A percentile compares a stretch with the other conserved stretches of the same genome.
These are phyloP conservation scores for Nannoperca australis DNA, from an alignment of 2,797 vertebrate species.

Conservation along the genomic window DNA sequence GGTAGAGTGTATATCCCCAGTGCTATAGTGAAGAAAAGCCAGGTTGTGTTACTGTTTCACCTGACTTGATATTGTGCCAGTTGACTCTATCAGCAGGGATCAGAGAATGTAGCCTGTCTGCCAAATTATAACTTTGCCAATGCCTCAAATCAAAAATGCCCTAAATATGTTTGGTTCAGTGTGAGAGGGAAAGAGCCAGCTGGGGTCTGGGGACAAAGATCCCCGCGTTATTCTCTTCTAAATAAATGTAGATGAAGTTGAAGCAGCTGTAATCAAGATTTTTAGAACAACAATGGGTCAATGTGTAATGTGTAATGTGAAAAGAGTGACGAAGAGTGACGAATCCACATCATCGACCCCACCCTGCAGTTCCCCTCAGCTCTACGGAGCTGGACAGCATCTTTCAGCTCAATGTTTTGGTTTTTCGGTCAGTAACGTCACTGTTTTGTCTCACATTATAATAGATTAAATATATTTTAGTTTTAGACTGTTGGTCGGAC, in stretches of 20 bases:
- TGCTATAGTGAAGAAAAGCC: slow-evolving; percentile 46
- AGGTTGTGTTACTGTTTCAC: slow-evolving; percentile 68
- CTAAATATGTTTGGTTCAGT: slow-evolving; percentile 47
- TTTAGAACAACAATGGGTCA: neutral
- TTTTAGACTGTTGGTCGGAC: neutral
- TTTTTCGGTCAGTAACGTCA: neutral
- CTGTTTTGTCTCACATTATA: neutral
- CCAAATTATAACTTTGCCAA: slow-evolving; percentile 75
- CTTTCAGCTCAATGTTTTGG: neutral
- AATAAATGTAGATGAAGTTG: neutral
- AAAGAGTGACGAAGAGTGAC: neutral
- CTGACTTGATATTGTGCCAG: slow-evolving; percentile 68
- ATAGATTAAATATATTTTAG: neutral
- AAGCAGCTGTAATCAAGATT: no score
- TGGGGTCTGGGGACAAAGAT: slow-evolving; percentile 28
- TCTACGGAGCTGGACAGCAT: neutral
- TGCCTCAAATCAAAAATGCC: slow-evolving; percentile 64
- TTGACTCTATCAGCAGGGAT: slow-evolving; percentile 67
- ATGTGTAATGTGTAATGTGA: neutral
- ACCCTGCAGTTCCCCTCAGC: neutral
- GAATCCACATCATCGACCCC: neutral
- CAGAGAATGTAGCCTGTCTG: slow-evolving; percentile 71
- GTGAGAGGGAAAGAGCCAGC: slow-evolving; percentile 31
- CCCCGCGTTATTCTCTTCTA: slow-evolving; percentile 4
- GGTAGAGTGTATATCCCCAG: neutral